A percentile compares a stretch with the other conserved stretches of the same genome.
Conservation (phyloP, 2,888 invertebrate species). For the Eupithecia subfuscata region DNA sequence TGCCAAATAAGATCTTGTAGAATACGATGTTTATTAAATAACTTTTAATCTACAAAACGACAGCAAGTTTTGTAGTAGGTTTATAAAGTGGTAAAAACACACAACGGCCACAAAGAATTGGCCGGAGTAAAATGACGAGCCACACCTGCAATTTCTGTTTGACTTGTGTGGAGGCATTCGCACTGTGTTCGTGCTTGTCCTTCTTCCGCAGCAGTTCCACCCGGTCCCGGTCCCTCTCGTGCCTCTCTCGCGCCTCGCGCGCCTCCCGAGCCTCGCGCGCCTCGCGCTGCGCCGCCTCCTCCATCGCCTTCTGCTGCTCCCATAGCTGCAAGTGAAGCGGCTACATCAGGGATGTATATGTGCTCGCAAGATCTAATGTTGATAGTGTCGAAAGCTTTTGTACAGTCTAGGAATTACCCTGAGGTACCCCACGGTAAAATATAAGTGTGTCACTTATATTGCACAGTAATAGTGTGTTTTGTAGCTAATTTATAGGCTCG, state of each 20-base stretch:
- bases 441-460: not conserved
- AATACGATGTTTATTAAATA: not conserved
- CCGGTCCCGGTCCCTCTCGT: constrained; percentile 91
- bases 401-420: constrained; percentile 17
- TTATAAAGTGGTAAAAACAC: not conserved
- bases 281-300: constrained; percentile 92
- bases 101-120: not conserved
- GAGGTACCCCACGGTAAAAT: constrained; percentile 14
- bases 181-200: constrained; percentile 97
- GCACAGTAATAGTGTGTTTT: not conserved
- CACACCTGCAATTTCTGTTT: constrained; percentile 95
- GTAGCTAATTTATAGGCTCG: not conserved
- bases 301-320: constrained; percentile 94
- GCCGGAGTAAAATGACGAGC: constrained; percentile 1
- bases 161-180: constrained; percentile 97
- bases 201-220: constrained; percentile 95
- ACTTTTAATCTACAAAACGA: not conserved
- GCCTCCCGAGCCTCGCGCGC: constrained; percentile 89
- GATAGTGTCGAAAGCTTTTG: constrained; percentile 19
- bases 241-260: constrained; percentile 86
- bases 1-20: not conserved
- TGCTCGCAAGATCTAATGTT: constrained; percentile 31
- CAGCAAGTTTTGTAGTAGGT: not conserved
- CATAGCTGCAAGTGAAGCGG: constrained; percentile 87
- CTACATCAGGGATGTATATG: constrained; percentile 34